Evolutionary conservation across 2,113 vertebrate genomes (phyloP).

Genomic region (Aplodontia rufa): DNA sequence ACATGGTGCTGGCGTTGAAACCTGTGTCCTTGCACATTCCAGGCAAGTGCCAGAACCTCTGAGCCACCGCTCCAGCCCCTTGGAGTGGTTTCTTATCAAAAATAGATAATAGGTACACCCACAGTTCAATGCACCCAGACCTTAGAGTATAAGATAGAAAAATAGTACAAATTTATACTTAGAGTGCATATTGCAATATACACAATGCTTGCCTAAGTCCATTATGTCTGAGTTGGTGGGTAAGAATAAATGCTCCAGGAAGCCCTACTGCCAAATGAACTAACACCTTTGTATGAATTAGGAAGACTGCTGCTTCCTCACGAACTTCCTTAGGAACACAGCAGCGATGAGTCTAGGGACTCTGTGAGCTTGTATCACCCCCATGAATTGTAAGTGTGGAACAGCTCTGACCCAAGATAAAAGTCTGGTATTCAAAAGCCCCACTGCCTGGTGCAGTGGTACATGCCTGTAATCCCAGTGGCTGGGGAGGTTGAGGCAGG

Average conservation of each 20-base stretch:
- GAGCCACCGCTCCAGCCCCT: too few relatives aligned
- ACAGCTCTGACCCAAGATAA: neutral
- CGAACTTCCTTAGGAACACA: neutral
- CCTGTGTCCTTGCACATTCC: too few relatives aligned
- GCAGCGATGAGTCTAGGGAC: neutral
- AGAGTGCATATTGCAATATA: neutral
- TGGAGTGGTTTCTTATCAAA: neutral
- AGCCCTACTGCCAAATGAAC: neutral
- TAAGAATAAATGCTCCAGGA: neutral
- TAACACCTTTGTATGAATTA: neutral
- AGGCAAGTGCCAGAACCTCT: too few relatives aligned
- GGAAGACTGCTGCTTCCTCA: neutral
- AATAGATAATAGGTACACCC: neutral
- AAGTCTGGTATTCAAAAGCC: neutral
- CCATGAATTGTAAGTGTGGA: neutral
- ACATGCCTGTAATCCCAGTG: too few relatives aligned
- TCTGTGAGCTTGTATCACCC: neutral
- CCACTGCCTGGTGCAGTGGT: too few relatives aligned
- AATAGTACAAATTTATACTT: neutral
- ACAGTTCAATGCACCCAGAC: neutral
- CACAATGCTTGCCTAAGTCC: neutral
- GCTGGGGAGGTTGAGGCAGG: too few relatives aligned
- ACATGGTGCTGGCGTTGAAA: too few relatives aligned
- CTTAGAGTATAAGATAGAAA: neutral
- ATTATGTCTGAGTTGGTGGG: neutral